A percentile compares a stretch with the other conserved stretches of the same genome.
These are phyloP conservation scores for Molanna angustata DNA, from an alignment of 2,888 invertebrate genomes.

Conservation along the genomic window DNA sequence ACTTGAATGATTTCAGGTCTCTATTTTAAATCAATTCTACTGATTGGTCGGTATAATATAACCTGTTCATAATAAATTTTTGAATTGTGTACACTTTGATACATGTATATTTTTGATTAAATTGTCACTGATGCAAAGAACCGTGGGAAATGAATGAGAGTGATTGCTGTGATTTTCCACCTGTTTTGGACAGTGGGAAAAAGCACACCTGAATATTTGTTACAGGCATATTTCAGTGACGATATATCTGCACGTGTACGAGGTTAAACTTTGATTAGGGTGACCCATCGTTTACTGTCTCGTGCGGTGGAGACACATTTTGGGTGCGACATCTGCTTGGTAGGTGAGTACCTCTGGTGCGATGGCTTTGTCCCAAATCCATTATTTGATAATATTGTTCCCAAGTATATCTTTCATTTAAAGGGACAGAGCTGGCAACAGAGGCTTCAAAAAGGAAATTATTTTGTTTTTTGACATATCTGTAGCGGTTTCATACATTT, in stretches of 20 bases:
- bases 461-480: conserved; percentile 9
- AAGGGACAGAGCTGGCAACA: conserved; percentile 30
- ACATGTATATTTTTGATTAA: too few species aligned
- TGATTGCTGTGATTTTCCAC: conserved; percentile 22
- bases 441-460: conserved; percentile 22
- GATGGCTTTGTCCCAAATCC: conserved; percentile 26
- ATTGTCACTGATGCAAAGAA: too few species aligned
- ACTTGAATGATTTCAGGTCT: too few species aligned
- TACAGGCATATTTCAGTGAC: conserved; percentile 32
- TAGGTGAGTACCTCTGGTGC: conserved; percentile 34
- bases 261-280: conserved; percentile 31
- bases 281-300: conserved; percentile 8
- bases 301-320: conserved; percentile 8
- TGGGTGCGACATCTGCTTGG: conserved; percentile 20
- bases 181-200: conserved; percentile 18
- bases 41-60: too few species aligned
- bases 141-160: too few species aligned
- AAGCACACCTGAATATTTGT: conserved; percentile 33
- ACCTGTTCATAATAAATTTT: too few species aligned
- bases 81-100: too few species aligned
- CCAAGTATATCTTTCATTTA: background rate
- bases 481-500: too few species aligned
- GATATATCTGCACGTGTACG: conserved; percentile 23
- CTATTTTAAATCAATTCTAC: too few species aligned
- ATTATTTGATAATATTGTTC: conserved; percentile 4